A percentile compares a stretch with the other conserved stretches of the same genome.
Conservation (phyloP, 2,113 vertebrate genomes). For the Agapornis roseicollis region DNA sequence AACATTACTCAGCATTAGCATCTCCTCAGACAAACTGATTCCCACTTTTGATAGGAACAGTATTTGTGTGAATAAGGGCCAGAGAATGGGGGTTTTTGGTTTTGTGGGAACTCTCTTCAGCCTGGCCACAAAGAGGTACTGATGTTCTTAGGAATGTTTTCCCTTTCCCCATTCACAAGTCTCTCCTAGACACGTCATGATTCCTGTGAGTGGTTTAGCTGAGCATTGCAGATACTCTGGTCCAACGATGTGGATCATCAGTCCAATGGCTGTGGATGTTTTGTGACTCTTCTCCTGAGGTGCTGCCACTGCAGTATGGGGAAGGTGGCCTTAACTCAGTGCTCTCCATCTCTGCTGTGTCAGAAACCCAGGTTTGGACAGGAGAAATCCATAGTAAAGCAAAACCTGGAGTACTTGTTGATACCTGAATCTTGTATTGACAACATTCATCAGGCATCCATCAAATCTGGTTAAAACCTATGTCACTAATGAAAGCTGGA, state of each 20-base stretch:
- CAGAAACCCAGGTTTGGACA: background rate
- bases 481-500: background rate
- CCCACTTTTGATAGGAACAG: background rate
- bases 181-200: rapidly evolving
- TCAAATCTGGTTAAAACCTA: background rate
- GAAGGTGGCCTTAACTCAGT: background rate
- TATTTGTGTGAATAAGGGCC: background rate
- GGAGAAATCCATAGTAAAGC: background rate
- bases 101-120: background rate
- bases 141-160: background rate
- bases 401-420: background rate
- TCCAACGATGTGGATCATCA: rapidly evolving
- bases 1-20: background rate
- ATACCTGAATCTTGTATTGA: background rate
- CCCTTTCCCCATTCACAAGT: background rate
- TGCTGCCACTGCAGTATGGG: background rate
- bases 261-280: background rate
- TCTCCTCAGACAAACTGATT: background rate
- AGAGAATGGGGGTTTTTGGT: background rate
- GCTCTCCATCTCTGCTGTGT: background rate
- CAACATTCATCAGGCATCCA: background rate
- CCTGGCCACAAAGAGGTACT: rapidly evolving
- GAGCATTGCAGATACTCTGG: background rate
- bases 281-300: background rate
- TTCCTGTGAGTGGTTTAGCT: background rate